Evolutionary conservation across 2,888 invertebrate genomes (phyloP).

Genomic region (Thereva nobilitata): DNA sequence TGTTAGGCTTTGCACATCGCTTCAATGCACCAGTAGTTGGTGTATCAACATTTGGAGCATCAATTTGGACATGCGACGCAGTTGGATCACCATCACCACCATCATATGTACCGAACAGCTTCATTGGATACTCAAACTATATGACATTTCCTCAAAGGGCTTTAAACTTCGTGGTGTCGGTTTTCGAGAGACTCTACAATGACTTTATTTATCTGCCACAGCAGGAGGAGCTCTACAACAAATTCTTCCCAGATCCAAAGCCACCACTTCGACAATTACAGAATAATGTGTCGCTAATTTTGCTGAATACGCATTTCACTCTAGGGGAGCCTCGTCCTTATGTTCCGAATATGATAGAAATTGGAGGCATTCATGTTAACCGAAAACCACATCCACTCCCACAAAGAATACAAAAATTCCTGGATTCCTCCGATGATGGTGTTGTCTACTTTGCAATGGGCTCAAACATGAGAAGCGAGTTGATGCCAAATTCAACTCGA

Average conservation of each 20-base stretch:
- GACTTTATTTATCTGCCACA: slow-evolving; percentile 50
- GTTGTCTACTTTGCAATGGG: slow-evolving; percentile 61
- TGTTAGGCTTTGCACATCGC: slow-evolving; percentile 50
- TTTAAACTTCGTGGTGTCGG: slow-evolving; percentile 50
- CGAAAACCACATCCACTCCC: slow-evolving; percentile 50
- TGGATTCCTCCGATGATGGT: slow-evolving; percentile 57
- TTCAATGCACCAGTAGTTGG: slow-evolving; percentile 47
- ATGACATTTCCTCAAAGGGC: slow-evolving; percentile 55
- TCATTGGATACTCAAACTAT: slow-evolving; percentile 50
- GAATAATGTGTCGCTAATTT: slow-evolving; percentile 50
- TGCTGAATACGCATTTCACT: slow-evolving; percentile 55
- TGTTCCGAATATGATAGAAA: slow-evolving; percentile 56
- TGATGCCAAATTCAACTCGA: slow-evolving; percentile 48
- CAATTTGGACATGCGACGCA: slow-evolving; percentile 37
- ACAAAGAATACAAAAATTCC: slow-evolving; percentile 53
- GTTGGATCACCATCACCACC: slow-evolving; percentile 52
- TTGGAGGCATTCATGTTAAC: slow-evolving; percentile 57
- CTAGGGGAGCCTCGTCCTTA: slow-evolving; percentile 54
- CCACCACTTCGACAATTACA: slow-evolving; percentile 47
- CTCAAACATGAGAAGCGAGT: slow-evolving; percentile 51
- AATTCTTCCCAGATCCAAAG: slow-evolving; percentile 50
- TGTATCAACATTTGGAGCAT: slow-evolving; percentile 41
- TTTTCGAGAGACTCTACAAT: slow-evolving; percentile 46
- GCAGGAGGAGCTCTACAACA: slow-evolving; percentile 49
- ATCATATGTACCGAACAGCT: slow-evolving; percentile 51